Percentiles rank a stretch among this genome's conserved stretches.
These are phyloP conservation scores for Siniperca chuatsi DNA, from an alignment of 2,113 vertebrate genomes.

Conservation along the genomic window DNA sequence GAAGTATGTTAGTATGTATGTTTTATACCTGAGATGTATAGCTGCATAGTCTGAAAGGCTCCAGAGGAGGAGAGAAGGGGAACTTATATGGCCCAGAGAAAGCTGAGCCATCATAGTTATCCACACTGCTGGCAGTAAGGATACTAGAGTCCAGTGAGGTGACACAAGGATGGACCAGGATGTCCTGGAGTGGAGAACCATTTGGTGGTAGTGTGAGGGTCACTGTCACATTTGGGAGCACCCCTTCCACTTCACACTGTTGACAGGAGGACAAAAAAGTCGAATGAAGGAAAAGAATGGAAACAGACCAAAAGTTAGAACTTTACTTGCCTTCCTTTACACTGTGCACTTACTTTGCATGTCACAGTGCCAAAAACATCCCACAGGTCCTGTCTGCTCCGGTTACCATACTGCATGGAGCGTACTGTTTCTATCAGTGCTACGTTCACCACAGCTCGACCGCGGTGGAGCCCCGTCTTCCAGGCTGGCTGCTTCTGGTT, in stretches of 20 bases:
- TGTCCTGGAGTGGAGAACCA: slow-evolving; percentile 93
- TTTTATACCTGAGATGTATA: slow-evolving; percentile 92
- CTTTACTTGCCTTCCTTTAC: not conserved
- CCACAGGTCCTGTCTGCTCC: slow-evolving; percentile 89
- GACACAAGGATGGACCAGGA: slow-evolving; percentile 93
- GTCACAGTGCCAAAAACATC: slow-evolving; percentile 92
- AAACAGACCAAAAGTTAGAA: not conserved
- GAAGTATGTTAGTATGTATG: not conserved
- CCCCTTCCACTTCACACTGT: slow-evolving; percentile 94
- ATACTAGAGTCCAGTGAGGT: slow-evolving; percentile 92
- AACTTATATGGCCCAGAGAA: slow-evolving; percentile 95
- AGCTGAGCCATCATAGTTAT: slow-evolving; percentile 87
- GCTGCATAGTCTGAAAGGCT: slow-evolving; percentile 92
- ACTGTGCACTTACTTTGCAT: slow-evolving; percentile 89
- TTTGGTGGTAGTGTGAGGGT: slow-evolving; percentile 91
- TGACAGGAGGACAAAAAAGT: slow-evolving; percentile 16
- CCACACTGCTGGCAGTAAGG: slow-evolving; percentile 89
- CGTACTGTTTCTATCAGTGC: slow-evolving; percentile 90
- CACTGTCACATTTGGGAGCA: slow-evolving; percentile 90
- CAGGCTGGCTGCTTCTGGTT: slow-evolving; percentile 91
- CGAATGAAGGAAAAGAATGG: not conserved
- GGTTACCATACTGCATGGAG: slow-evolving; percentile 92
- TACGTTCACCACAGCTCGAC: slow-evolving; percentile 90
- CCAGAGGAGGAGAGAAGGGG: slow-evolving; percentile 92
- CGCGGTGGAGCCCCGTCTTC: slow-evolving; percentile 89